phyloP scores from a whole-genome alignment of 2,888 invertebrate genomes.

The Idaea dimidiata region DNA sequence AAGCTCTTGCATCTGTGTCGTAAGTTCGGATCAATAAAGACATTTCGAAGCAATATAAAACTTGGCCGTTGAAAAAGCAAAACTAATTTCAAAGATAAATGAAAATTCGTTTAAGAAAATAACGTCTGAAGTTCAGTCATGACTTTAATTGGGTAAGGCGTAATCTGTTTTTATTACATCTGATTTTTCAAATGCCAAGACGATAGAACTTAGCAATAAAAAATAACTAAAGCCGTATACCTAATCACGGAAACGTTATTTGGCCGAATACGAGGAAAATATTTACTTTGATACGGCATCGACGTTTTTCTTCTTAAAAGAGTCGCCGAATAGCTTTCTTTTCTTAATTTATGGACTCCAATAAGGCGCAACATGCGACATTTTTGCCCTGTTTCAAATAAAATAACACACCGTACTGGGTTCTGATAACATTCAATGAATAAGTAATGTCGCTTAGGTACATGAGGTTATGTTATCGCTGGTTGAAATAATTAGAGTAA shows the following conservation, averaged over 20 bases:
- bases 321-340: background rate
- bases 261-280: background rate
- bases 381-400: background rate
- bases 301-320: background rate
- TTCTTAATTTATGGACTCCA: background rate
- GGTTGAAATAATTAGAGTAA: background rate
- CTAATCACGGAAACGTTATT: background rate
- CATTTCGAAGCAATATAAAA: constrained; percentile 1
- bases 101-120: background rate
- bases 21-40: background rate
- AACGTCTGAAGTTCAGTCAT: background rate
- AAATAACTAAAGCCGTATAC: background rate
- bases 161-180: background rate
- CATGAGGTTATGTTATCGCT: background rate
- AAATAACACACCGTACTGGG: background rate
- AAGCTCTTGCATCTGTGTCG: background rate
- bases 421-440: background rate
- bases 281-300: background rate
- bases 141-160: background rate
- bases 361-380: background rate
- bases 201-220: background rate
- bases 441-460: background rate
- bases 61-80: background rate
- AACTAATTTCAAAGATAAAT: background rate
- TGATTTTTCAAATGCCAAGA: background rate